Evolutionary conservation across 2,797 vertebrate species (phyloP).

Genomic region (Smutsia temminckii): DNA sequence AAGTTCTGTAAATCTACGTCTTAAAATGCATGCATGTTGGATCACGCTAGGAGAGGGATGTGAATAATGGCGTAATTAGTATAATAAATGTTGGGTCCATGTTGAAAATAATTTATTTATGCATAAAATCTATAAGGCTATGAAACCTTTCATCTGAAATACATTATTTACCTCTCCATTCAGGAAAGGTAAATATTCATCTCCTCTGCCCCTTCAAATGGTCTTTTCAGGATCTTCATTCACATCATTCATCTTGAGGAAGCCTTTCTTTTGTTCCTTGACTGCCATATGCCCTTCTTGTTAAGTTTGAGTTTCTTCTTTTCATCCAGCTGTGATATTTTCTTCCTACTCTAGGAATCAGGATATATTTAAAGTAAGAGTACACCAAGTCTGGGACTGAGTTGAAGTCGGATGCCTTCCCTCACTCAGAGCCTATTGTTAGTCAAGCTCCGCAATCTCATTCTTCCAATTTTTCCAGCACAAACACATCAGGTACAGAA

Average conservation of each 20-base stretch:
- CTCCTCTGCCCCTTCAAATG: not conserved
- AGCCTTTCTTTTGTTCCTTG: not conserved
- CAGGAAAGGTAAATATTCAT: conserved; percentile 37
- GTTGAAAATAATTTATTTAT: conserved; percentile 69
- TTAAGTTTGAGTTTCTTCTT: not conserved
- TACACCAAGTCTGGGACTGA: not conserved
- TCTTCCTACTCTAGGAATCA: not conserved
- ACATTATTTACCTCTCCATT: conserved; percentile 63
- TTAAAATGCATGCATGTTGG: conserved; percentile 80
- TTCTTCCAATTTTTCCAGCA: not conserved
- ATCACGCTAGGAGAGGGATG: conserved; percentile 63
- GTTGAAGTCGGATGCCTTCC: not conserved
- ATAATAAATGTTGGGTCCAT: conserved; percentile 74
- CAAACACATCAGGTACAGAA: not conserved
- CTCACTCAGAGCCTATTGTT: not conserved
- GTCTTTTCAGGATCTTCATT: conserved; percentile 39
- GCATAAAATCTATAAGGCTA: conserved; percentile 49
- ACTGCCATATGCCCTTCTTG: not conserved
- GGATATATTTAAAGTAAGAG: not conserved
- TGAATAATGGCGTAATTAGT: conserved; percentile 82
- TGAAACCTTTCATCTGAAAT: not conserved
- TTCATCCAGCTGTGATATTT: not conserved
- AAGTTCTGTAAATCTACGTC: conserved; percentile 77
- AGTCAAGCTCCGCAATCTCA: not conserved
- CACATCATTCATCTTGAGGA: not conserved